A percentile compares a stretch with the other conserved stretches of the same genome.
phyloP scores from a whole-genome alignment of 2,888 invertebrate species.

The Cistogaster globosa region DNA sequence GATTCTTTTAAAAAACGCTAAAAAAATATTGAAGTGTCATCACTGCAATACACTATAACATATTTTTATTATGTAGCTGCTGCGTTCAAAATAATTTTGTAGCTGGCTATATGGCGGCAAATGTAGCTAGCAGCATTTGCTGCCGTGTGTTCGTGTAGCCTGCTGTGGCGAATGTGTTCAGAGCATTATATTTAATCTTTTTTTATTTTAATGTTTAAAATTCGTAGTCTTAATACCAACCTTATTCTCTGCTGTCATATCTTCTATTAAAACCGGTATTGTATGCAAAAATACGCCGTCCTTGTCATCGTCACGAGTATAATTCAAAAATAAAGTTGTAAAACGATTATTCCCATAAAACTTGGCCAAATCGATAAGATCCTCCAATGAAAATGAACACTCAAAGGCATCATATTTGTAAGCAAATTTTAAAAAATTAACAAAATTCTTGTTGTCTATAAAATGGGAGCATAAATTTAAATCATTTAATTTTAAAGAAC shows the following conservation, averaged over 20 bases:
- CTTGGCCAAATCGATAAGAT: constrained; percentile 78
- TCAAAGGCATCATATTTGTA: constrained; percentile 66
- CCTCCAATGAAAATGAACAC: constrained; percentile 79
- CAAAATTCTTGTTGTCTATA: constrained; percentile 33
- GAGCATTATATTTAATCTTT: too few species aligned
- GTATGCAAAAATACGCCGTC: constrained; percentile 75
- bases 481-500: constrained; percentile 75
- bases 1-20: too few species aligned
- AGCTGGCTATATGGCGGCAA: too few species aligned
- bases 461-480: constrained; percentile 78
- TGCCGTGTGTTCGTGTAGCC: too few species aligned
- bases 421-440: constrained; percentile 64
- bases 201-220: too few species aligned
- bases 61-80: too few species aligned
- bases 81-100: too few species aligned
- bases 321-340: constrained; percentile 80
- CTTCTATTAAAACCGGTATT: constrained; percentile 80
- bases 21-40: too few species aligned
- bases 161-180: too few species aligned
- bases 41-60: too few species aligned
- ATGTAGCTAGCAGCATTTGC: too few species aligned
- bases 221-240: constrained; percentile 71
- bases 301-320: constrained; percentile 74
- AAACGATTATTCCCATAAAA: constrained; percentile 76
- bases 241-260: constrained; percentile 78